Conservation (phyloP, 2,113 vertebrate genomes). For the Sciurus niger region DNA sequence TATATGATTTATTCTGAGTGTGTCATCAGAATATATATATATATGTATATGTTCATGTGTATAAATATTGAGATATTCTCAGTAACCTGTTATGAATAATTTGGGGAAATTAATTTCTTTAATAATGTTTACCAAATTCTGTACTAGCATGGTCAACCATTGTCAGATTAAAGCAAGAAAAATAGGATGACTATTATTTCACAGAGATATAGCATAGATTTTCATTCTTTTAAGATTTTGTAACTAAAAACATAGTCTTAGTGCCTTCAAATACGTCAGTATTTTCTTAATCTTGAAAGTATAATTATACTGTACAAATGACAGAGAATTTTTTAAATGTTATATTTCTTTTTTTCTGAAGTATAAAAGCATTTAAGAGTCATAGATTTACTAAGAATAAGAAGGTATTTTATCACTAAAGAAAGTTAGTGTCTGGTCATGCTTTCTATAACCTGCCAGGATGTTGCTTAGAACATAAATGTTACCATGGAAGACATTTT, state of each 20-base stretch:
- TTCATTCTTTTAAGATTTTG: constrained; percentile 36
- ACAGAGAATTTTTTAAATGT: neutral
- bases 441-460: constrained; percentile 2
- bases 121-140: constrained; percentile 22
- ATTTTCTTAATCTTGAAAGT: neutral
- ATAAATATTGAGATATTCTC: neutral
- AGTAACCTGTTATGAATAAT: constrained; percentile 20
- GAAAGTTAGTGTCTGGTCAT: neutral
- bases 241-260: neutral
- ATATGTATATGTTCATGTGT: neutral
- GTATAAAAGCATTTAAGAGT: neutral
- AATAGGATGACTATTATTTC: neutral
- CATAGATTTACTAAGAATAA: neutral
- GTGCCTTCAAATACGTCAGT: neutral
- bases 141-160: neutral
- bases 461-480: constrained; percentile 34
- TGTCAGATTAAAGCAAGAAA: constrained; percentile 53
- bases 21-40: constrained; percentile 7
- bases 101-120: neutral
- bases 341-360: neutral
- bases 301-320: neutral
- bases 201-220: neutral
- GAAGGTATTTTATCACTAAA: neutral
- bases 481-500: neutral
- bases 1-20: neutral